A percentile compares a stretch with the other conserved stretches of the same genome.
phyloP scores from a whole-genome alignment of 2,888 invertebrate species.

The Hedya salicella region DNA sequence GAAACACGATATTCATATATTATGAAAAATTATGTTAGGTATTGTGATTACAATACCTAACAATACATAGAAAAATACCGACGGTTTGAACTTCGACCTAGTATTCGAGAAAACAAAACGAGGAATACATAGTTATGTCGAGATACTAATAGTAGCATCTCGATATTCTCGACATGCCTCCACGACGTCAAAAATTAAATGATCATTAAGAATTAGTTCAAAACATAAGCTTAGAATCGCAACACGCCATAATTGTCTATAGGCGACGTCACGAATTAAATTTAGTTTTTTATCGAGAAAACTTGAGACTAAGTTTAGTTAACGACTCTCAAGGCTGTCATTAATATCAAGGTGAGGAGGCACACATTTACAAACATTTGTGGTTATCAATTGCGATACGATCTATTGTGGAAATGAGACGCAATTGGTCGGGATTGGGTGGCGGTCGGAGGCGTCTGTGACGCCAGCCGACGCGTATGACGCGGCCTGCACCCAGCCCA shows the following conservation, averaged over 20 bases:
- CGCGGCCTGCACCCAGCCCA: conserved; percentile 57
- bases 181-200: conserved; percentile 21
- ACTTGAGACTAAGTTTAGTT: conserved; percentile 3
- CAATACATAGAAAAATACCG: conserved; percentile 36
- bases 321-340: conserved; percentile 12
- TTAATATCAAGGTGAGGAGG: conserved; percentile 8
- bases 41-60: conserved; percentile 26
- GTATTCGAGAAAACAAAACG: conserved; percentile 13
- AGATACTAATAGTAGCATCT: conserved; percentile 23
- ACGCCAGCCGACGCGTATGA: conserved; percentile 57
- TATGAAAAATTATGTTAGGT: too few species aligned
- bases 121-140: too few species aligned
- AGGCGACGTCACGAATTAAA: background rate
- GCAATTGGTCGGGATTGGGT: conserved; percentile 72
- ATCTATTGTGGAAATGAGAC: conserved; percentile 56
- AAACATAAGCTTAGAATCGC: conserved; percentile 11
- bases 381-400: conserved; percentile 20
- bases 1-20: conserved; percentile 29
- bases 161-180: conserved; percentile 10
- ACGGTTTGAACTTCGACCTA: conserved; percentile 32
- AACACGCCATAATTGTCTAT: conserved; percentile 4
- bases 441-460: conserved; percentile 45
- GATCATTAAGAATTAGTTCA: conserved; percentile 16
- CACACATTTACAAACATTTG: conserved; percentile 23
- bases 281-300: background rate